phyloP scores from a whole-genome alignment of 2,888 invertebrate genomes.

The Leptinotarsa peninsularis region DNA sequence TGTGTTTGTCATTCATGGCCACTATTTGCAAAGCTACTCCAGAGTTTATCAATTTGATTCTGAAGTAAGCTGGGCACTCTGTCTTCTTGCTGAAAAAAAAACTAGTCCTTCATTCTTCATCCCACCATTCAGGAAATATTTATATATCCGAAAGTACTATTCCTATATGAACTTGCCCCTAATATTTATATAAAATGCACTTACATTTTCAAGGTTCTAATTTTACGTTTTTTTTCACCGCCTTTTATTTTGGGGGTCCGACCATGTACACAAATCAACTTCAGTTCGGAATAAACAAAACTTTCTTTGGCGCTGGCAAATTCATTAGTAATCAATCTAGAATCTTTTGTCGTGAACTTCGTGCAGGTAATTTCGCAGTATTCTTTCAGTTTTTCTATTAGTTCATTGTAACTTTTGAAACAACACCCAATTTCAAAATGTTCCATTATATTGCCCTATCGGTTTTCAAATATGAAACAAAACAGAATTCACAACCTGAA shows the following conservation, averaged over 20 bases:
- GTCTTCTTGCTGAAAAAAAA: constrained; percentile 37
- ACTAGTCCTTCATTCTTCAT: not conserved
- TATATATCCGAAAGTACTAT: not conserved
- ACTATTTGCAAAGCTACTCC: constrained; percentile 42
- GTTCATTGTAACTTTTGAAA: constrained; percentile 47
- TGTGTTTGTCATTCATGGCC: constrained; percentile 41
- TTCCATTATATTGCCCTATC: constrained; percentile 32
- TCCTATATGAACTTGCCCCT: not conserved
- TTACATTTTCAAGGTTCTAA: constrained; percentile 37
- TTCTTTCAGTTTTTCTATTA: constrained; percentile 43
- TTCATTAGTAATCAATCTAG: constrained; percentile 45
- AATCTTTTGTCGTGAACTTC: constrained; percentile 50
- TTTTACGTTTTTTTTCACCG: constrained; percentile 36
- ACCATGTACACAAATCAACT: constrained; percentile 47
- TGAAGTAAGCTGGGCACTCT: constrained; percentile 43
- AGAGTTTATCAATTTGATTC: constrained; percentile 38
- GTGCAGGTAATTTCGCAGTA: constrained; percentile 45
- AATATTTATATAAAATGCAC: not conserved
- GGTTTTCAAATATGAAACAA: not conserved
- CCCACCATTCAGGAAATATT: no score
- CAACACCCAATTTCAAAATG: constrained; percentile 45
- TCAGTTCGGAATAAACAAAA: constrained; percentile 49
- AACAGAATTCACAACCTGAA: not conserved
- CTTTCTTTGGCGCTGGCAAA: constrained; percentile 41
- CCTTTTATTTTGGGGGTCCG: constrained; percentile 44